phyloP scores from a whole-genome alignment of 2,113 vertebrate species.

The Gadus chalcogrammus region DNA sequence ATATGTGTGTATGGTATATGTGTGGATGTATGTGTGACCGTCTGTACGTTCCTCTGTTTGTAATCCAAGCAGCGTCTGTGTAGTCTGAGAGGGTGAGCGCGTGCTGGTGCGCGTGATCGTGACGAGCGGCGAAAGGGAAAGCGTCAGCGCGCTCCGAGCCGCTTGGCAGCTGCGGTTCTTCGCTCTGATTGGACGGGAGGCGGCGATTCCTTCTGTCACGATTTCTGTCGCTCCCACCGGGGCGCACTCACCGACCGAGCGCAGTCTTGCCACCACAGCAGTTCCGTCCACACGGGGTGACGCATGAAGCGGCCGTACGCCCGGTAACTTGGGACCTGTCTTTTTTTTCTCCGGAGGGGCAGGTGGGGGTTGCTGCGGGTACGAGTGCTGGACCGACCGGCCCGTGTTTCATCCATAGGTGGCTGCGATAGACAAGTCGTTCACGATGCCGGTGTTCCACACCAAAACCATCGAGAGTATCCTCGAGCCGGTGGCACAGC shows the following conservation, averaged over 20 bases:
- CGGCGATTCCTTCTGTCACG: conserved; percentile 68
- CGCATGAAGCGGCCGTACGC: conserved; percentile 40
- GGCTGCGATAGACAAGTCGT: conserved; percentile 63
- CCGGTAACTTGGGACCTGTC: conserved; percentile 36
- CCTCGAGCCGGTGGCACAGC: conserved; percentile 98
- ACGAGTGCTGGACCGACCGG: conserved; percentile 42
- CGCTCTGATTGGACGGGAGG: conserved; percentile 67
- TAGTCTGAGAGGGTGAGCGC: background rate
- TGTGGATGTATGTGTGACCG: background rate
- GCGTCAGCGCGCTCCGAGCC: conserved; percentile 61
- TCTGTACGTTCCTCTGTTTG: background rate
- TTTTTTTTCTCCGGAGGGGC: conserved; percentile 37
- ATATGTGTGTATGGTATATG: too few species aligned
- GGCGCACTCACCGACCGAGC: conserved; percentile 42
- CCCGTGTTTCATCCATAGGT: conserved; percentile 48
- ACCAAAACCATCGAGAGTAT: conserved; percentile 99
- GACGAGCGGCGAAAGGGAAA: conserved; percentile 17
- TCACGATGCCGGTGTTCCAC: conserved; percentile 95
- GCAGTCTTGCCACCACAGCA: too few species aligned
- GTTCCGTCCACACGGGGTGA: conserved; percentile 33
- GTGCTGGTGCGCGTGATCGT: conserved; percentile 18
- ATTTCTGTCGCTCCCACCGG: conserved; percentile 60
- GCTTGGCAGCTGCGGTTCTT: conserved; percentile 47
- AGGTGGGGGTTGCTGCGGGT: conserved; percentile 30
- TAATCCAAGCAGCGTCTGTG: background rate